A percentile compares a stretch with the other conserved stretches of the same genome.
These are phyloP conservation scores for Caenorhabditis sinica DNA, from an alignment of 2,888 invertebrate genomes.

Conservation along the genomic window DNA sequence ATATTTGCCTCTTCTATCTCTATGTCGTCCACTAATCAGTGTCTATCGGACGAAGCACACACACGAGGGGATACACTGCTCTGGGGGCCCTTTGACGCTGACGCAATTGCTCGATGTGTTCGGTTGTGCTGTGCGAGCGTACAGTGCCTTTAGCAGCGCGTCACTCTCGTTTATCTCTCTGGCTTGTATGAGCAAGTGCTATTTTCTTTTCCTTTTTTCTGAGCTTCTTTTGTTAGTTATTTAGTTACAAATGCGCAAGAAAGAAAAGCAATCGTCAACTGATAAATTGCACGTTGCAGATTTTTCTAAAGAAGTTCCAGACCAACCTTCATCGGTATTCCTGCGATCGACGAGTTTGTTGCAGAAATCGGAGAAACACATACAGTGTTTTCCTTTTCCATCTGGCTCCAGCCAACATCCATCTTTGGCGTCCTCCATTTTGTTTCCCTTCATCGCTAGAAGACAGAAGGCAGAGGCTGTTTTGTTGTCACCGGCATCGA, in stretches of 20 bases:
- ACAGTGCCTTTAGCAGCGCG: constrained; percentile 37
- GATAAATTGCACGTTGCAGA: constrained; percentile 58
- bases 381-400: constrained; percentile 78
- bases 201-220: constrained; percentile 16
- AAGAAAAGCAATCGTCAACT: constrained; percentile 33
- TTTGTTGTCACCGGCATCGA: constrained; percentile 76
- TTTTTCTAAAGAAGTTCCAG: not conserved
- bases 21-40: constrained; percentile 58
- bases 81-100: constrained; percentile 38
- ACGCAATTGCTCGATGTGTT: constrained; percentile 68
- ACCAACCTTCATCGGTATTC: constrained; percentile 62
- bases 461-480: constrained; percentile 79
- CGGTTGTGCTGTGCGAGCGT: constrained; percentile 21
- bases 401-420: constrained; percentile 81
- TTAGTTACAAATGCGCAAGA: constrained; percentile 45
- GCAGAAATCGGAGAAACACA: constrained; percentile 79
- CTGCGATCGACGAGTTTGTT: constrained; percentile 76
- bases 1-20: constrained; percentile 38
- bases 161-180: constrained; percentile 41
- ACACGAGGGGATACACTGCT: not conserved
- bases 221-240: constrained; percentile 36
- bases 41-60: constrained; percentile 50
- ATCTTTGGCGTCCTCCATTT: constrained; percentile 67
- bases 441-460: constrained; percentile 70
- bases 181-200: constrained; percentile 28